phyloP scores from a whole-genome alignment of 2,888 invertebrate genomes.

The Tachina grossa region DNA sequence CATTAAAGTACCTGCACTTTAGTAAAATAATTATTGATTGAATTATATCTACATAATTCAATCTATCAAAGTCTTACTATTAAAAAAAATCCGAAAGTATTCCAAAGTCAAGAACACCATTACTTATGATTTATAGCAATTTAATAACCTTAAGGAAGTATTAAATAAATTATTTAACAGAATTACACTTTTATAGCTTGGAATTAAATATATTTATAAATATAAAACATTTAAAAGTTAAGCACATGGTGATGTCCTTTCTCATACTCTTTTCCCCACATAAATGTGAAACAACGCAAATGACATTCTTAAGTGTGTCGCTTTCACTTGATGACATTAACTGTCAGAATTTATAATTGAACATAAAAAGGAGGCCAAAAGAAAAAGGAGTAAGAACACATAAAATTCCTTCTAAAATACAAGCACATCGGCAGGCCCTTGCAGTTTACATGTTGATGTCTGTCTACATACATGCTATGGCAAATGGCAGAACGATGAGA shows the following conservation, averaged over 20 bases:
- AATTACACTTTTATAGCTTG: no score
- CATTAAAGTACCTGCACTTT: no score
- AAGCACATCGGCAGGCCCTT: neutral
- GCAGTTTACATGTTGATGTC: neutral
- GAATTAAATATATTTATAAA: no score
- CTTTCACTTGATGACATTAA: conserved; percentile 70
- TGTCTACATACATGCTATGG: neutral
- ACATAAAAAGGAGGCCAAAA: conserved; percentile 51
- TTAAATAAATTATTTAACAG: neutral
- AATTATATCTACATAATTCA: no score
- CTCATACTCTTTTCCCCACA: conserved; percentile 1
- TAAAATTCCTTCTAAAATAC: conserved; percentile 30
- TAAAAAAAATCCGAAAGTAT: no score
- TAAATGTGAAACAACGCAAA: conserved; percentile 49
- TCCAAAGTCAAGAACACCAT: no score
- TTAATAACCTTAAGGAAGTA: neutral
- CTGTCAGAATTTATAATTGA: conserved; percentile 69
- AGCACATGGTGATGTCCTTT: neutral
- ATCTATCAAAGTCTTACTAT: no score
- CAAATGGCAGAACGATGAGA: conserved; percentile 5
- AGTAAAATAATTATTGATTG: no score
- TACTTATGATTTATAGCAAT: no score
- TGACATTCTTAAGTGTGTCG: conserved; percentile 70
- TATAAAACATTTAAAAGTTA: neutral
- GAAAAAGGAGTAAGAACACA: conserved; percentile 30